These are phyloP conservation scores for cattle (Bos taurus) DNA, from an alignment of 2,113 vertebrate genomes.

Conservation along the genomic window ARS-UCD2.0 NC_037343.1:26563501-26564000, in stretches of 20 bases:
- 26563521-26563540: fast-evolving
- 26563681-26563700: not conserved
- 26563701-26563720: not conserved
- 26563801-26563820: not conserved
- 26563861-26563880: not conserved
- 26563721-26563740: not conserved
- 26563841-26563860: not conserved
- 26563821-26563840: not conserved
- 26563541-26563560: not conserved
- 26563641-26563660: not conserved
- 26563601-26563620: not conserved
- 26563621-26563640: not conserved
- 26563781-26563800: not conserved
- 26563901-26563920: not conserved
- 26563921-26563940: not conserved
- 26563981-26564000: no score
- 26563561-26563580: not conserved
- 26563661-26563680: not conserved
- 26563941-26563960: fast-evolving
- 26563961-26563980: not conserved
- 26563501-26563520: not conserved
- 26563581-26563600: not conserved
- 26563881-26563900: not conserved
- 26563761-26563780: not conserved
- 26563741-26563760: not conserved